A percentile compares a stretch with the other conserved stretches of the same genome.
Evolutionary conservation across 2,113 vertebrate genomes (phyloP).

Genomic region (Sclerurus mexicanus): DNA sequence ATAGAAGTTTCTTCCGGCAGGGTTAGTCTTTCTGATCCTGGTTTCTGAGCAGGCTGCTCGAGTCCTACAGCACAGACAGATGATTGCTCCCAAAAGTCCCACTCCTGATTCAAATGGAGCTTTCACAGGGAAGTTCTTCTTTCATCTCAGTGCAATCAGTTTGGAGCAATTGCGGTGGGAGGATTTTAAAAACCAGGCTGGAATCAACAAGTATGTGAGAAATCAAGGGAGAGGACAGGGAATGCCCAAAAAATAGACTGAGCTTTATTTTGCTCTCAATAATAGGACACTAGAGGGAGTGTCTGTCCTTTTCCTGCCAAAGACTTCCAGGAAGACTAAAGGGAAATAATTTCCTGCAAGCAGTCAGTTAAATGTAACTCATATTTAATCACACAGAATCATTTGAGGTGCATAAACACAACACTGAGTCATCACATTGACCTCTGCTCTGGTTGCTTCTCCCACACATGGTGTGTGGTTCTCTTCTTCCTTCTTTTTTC

Average conservation of each 20-base stretch:
- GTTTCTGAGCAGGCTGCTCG: neutral
- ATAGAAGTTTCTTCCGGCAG: neutral
- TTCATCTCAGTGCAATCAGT: neutral
- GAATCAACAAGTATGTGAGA: neutral
- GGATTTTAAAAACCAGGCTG: neutral
- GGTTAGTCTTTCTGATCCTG: neutral
- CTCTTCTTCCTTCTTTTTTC: neutral
- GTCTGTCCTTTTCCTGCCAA: neutral
- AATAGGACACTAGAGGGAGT: constrained; percentile 37
- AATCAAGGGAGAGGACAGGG: neutral
- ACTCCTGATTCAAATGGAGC: neutral
- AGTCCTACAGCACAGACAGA: neutral
- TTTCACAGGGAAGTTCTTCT: neutral
- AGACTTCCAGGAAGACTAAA: neutral
- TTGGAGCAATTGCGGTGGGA: neutral
- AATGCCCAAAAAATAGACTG: neutral
- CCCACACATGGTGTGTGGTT: neutral
- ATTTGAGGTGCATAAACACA: neutral
- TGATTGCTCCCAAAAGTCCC: neutral
- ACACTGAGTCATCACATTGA: neutral
- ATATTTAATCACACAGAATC: neutral
- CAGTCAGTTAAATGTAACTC: neutral
- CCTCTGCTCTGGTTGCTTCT: neutral
- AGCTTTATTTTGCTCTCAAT: neutral
- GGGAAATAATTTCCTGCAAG: neutral